Percentiles rank a stretch among this genome's conserved stretches.
Evolutionary conservation across 2,797 vertebrate genomes (phyloP).

Genomic region (Astyanax mexicanus): DNA sequence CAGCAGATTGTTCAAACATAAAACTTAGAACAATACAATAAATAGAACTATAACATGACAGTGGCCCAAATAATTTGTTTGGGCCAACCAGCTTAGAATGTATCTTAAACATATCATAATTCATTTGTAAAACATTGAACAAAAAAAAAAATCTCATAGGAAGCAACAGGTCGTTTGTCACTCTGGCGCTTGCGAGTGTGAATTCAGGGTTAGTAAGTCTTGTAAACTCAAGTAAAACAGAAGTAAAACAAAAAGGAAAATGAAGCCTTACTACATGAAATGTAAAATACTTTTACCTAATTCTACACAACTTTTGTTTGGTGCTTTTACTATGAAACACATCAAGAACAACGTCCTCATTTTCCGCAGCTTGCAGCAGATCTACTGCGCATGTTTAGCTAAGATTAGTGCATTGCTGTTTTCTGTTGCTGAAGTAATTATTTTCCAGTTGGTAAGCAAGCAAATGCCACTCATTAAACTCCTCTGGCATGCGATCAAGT

Average conservation of each 20-base stretch:
- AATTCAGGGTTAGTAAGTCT: no score
- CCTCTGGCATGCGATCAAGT: conserved; percentile 27
- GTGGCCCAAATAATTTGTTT: no score
- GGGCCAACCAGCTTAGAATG: no score
- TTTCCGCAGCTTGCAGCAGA: not conserved
- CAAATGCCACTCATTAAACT: not conserved
- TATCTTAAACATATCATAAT: no score
- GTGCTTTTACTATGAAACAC: conserved; percentile 8
- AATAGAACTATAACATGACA: no score
- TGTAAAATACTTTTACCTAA: conserved; percentile 4
- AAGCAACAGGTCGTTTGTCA: no score
- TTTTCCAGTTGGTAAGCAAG: conserved; percentile 3
- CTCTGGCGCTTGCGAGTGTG: no score
- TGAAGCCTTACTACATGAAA: not conserved
- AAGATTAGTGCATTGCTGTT: not conserved
- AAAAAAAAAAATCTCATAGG: not conserved
- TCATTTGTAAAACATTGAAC: no score
- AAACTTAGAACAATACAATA: no score
- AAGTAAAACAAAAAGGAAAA: not conserved
- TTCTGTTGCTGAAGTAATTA: not conserved
- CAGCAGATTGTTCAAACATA: no score
- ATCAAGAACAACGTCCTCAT: not conserved
- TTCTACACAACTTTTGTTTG: not conserved
- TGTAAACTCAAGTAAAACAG: not conserved
- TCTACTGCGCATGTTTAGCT: not conserved